Conservation (phyloP, 1,140 invertebrate species). For the Homarus americanus region DNA sequence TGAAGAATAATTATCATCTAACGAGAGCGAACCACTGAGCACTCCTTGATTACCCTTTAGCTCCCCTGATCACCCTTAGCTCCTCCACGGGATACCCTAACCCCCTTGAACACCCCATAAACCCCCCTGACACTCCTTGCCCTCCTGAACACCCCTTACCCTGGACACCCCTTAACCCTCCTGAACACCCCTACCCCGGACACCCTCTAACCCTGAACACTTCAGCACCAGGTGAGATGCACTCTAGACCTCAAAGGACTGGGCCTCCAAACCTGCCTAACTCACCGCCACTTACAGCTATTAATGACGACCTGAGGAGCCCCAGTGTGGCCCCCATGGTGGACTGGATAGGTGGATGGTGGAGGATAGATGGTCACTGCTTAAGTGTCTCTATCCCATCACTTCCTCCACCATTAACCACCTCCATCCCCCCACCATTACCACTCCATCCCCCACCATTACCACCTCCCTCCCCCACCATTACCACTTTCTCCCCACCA, state of each 20-base stretch:
- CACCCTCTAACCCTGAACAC: too few relatives aligned
- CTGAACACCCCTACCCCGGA: not conserved
- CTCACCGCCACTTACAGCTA: not conserved
- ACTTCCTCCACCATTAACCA: not conserved
- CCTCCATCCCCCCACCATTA: not conserved
- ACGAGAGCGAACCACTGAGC: too few relatives aligned
- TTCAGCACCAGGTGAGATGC: too few relatives aligned
- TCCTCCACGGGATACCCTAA: too few relatives aligned
- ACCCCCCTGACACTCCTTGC: not conserved
- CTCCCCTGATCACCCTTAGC: too few relatives aligned
- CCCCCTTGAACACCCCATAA: not conserved
- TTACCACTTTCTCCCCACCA: not conserved
- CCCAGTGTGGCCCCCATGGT: not conserved
- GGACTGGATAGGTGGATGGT: not conserved
- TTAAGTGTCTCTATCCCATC: not conserved
- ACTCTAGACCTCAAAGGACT: too few relatives aligned
- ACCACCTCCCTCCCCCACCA: not conserved
- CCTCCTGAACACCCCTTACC: not conserved
- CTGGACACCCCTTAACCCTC: not conserved
- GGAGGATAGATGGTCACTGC: not conserved
- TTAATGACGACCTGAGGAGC: too few relatives aligned
- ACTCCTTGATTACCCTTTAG: too few relatives aligned
- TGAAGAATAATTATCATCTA: too few relatives aligned
- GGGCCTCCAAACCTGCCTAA: not conserved
- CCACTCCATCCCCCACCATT: not conserved